phyloP scores from a whole-genome alignment of 2,888 invertebrate genomes.

The Dicycla oo region DNA sequence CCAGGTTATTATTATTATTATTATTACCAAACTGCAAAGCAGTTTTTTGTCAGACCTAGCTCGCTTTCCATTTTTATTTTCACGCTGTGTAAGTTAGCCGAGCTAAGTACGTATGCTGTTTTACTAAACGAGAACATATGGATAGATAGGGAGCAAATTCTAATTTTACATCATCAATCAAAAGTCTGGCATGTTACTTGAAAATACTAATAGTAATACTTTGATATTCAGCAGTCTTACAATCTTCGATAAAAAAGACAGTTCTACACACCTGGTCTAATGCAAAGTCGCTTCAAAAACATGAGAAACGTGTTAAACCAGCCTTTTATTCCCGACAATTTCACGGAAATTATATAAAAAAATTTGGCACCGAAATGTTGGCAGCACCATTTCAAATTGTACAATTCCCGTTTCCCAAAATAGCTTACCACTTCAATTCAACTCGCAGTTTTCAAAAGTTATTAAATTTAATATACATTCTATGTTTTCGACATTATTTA shows the following conservation, averaged over 20 bases:
- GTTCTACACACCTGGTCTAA: not conserved
- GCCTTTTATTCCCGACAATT: constrained; percentile 8
- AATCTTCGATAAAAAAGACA: not conserved
- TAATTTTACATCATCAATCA: not conserved
- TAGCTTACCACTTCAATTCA: constrained; percentile 38
- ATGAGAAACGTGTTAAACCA: constrained; percentile 1
- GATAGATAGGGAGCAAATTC: too few relatives aligned
- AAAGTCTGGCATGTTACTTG: not conserved
- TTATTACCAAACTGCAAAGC: too few relatives aligned
- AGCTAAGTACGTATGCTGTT: not conserved
- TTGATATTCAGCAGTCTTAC: not conserved
- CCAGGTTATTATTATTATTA: too few relatives aligned
- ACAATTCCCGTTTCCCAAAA: constrained; percentile 18
- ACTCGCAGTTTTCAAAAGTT: constrained; percentile 50
- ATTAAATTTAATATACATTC: constrained; percentile 57
- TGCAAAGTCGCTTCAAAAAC: constrained; percentile 7
- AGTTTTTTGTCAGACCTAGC: too few relatives aligned
- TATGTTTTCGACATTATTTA: constrained; percentile 60
- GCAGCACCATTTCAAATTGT: constrained; percentile 4
- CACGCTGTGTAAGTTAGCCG: not conserved
- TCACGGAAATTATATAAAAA: constrained; percentile 20
- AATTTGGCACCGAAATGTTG: constrained; percentile 17
- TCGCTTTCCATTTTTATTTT: not conserved
- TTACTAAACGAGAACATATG: too few relatives aligned
- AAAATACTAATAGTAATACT: not conserved